phyloP scores from a whole-genome alignment of 1,140 invertebrate species.

The Diachasma alloeum region DNA sequence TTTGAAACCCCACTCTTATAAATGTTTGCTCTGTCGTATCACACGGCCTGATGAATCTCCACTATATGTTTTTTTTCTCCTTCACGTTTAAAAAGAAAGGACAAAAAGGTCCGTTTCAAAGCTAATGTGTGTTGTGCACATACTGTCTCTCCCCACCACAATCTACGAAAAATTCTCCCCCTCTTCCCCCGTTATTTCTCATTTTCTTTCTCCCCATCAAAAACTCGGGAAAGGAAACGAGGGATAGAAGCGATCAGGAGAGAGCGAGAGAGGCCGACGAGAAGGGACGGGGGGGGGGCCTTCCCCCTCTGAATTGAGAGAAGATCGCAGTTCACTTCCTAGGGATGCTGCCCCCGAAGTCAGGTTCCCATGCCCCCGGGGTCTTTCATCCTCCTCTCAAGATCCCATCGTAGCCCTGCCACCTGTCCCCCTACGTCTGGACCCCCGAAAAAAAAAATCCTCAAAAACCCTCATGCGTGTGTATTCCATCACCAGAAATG shows the following conservation, averaged over 20 bases:
- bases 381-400: slow-evolving; percentile 27
- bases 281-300: background rate
- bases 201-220: background rate
- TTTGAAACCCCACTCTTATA: background rate
- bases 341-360: slow-evolving; percentile 63
- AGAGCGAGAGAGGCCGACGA: background rate
- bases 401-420: slow-evolving; percentile 42
- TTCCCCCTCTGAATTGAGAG: slow-evolving; percentile 17
- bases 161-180: background rate
- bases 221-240: background rate
- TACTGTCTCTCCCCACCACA: background rate
- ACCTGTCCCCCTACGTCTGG: slow-evolving; percentile 63
- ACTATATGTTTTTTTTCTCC: background rate
- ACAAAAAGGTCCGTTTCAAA: background rate
- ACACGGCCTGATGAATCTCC: slow-evolving; percentile 23
- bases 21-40: slow-evolving; percentile 14
- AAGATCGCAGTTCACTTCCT: slow-evolving; percentile 48
- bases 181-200: background rate
- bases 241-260: background rate
- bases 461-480: slow-evolving; percentile 23
- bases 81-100: background rate
- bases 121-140: background rate
- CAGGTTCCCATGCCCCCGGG: slow-evolving; percentile 61
- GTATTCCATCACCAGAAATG: background rate
- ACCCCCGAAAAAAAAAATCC: slow-evolving; percentile 34